phyloP scores from a whole-genome alignment of 2,113 vertebrate genomes.

The Xerus inauris region DNA sequence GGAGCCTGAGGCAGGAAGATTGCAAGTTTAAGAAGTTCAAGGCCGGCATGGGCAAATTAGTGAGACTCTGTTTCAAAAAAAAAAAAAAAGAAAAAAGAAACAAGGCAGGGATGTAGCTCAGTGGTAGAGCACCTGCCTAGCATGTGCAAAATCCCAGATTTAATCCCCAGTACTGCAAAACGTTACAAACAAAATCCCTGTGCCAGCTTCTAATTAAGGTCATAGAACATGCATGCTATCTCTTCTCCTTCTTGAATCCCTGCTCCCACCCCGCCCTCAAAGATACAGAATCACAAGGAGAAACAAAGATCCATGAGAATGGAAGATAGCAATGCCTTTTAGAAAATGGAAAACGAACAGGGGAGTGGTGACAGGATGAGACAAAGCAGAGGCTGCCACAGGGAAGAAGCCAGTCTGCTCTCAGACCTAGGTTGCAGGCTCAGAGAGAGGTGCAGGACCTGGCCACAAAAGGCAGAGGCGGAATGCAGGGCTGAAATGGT shows the following conservation, averaged over 20 bases:
- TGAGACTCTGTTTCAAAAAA: neutral
- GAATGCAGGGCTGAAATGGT: neutral
- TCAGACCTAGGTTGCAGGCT: neutral
- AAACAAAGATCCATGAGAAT: neutral
- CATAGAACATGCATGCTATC: neutral
- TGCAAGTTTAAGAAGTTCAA: neutral
- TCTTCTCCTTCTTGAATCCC: neutral
- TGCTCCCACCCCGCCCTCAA: neutral
- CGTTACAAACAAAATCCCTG: neutral
- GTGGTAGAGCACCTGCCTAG: neutral
- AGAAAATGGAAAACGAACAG: neutral
- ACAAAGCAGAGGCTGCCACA: neutral
- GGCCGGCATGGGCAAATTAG: neutral
- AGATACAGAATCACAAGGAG: neutral
- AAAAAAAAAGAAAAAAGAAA: too few relatives aligned
- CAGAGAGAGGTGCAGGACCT: too few relatives aligned
- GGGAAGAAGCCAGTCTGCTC: neutral
- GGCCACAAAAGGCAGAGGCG: rapidly evolving
- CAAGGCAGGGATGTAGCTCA: neutral
- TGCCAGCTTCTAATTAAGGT: slow-evolving; percentile 46
- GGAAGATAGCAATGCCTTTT: neutral
- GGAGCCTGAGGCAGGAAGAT: neutral
- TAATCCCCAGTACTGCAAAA: neutral
- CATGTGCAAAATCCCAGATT: neutral
- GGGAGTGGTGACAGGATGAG: rapidly evolving